Base-by-base conservation (phyloP, 2,797 vertebrate species). In the Kryptopterus vitreolus region DNA sequence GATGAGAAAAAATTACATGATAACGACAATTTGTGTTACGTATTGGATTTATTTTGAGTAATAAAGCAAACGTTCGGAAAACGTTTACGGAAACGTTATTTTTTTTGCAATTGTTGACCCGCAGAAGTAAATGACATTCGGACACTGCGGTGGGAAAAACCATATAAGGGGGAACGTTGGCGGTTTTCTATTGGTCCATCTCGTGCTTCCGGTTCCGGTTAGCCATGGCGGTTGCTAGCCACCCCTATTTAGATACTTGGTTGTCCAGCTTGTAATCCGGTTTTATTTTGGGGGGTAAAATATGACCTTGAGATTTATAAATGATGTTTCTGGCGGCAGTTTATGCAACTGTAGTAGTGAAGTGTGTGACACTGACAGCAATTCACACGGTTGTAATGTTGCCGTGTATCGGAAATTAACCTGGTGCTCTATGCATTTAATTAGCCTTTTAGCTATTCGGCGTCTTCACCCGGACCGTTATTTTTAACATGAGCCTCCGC, bases 191-290 rank as follows among this genome's bases (percentile, higher is more conserved):
- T 82, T 86, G 73, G 80, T 73, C 57, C 2, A 7, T 24, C 15
- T 11, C 15, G 59, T 7, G 26, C 55, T 87, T 88, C 87, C 87
- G 85, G 20, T 88, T 89, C 88, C 87, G 72, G 75, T 86, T 78
- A 83, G 80, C 71, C 10, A 88, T 86, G 85, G 86, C 77, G 82
- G 77, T 50, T 69, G 75, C 84, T 80, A 76, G 78, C 62, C 75
- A 74, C 66, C 66, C 69, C 57, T 77, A 18, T 80, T 87, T 75
- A 66, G 58, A 31, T 71, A 65, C 24, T 79, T 78, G 46, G 9
- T 84, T 57, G 33, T 55, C 48, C 65, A 48, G 10, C 29, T 80
- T 55, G 20, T 69, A 74, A 72, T 43, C 57, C 43, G 84, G 69
- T 18, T 52, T 48, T 16, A n/a, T 48, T 65, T 18, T 50, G 4